Evolutionary conservation across 2,888 invertebrate species (phyloP).

Genomic region (Blera fallax): DNA sequence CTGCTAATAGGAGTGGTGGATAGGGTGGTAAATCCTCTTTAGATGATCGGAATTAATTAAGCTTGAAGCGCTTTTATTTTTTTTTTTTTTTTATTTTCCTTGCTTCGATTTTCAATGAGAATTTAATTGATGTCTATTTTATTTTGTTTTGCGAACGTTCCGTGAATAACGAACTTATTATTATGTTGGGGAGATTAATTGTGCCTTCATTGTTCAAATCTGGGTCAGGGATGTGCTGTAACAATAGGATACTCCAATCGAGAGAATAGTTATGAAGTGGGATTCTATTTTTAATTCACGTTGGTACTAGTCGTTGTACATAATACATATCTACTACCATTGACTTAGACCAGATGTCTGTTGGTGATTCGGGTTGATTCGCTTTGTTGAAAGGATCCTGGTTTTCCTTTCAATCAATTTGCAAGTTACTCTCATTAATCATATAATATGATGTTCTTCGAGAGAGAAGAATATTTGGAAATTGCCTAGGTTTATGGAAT

Average conservation of each 20-base stretch:
- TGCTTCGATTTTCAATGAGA: constrained; percentile 1
- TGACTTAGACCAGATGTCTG: neutral
- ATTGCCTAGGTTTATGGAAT: neutral
- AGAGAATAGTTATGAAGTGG: constrained; percentile 26
- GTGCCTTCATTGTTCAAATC: constrained; percentile 34
- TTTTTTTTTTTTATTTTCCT: neutral
- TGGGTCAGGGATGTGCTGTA: constrained; percentile 60
- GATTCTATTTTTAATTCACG: constrained; percentile 14
- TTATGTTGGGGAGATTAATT: constrained; percentile 39
- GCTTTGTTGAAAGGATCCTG: neutral
- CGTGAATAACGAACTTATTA: constrained; percentile 41
- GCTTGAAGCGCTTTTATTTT: constrained; percentile 16
- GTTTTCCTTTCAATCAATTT: neutral
- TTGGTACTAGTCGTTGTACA: neutral
- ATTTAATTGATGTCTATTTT: constrained; percentile 1
- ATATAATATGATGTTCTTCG: neutral
- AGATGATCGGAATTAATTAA: constrained; percentile 38
- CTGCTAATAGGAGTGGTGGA: neutral
- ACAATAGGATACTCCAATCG: constrained; percentile 22
- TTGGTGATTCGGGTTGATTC: neutral
- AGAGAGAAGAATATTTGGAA: neutral
- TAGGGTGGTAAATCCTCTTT: constrained; percentile 11
- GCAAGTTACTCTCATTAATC: constrained; percentile 5
- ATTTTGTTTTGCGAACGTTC: neutral
- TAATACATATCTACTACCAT: neutral